Base-by-base conservation (phyloP, 2,113 vertebrate genomes). In the Callospermophilus lateralis region DNA sequence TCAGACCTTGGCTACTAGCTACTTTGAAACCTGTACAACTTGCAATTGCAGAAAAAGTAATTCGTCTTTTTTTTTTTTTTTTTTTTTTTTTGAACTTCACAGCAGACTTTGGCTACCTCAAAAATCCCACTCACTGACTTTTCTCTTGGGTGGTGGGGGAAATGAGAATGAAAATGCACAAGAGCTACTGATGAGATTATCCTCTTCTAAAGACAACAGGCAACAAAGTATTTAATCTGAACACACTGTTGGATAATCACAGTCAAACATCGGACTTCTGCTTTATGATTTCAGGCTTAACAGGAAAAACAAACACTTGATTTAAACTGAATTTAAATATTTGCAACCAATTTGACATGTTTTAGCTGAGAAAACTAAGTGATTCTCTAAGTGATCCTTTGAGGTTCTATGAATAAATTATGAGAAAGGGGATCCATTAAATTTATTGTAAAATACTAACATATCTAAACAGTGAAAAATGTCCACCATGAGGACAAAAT, bases 261-360 rank as follows among this genome's bases (percentile, higher is more conserved):
- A 93, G 61, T 89, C 68, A 85, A 89, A 79, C 85, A 94, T 15
- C 91, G 34, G 34, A 89, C 74, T 89, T 81, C 15, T 42, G 48
- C 32, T 94, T 93, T 77, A 65, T 85, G 61, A 85, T 84, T 89
- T 85, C 79, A 63, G 92, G 85, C 32, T 94, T 95, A 96, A 86
- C 6, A 61, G 8, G 78, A 90, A 91, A 96, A 90, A 48, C 22
- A 84, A 89, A 94, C 28, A 87, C 9, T 89, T 79, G 45, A 91
- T 93, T 91, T 90, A 73, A 55, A 74, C 15, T 70, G 22, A 37
- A 91, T 84, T 97, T 58, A 94, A 90, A 87, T 88, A 90, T 79
- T 87, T 96, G 51, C 86, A 88, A 19, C 55, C 51, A 96, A 86
- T 65, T 68, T 76, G 53, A 22, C 48, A 26, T 42, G 22, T 90